Conservation (phyloP, 1,140 invertebrate species). For the Andrena cerasifolii region DNA sequence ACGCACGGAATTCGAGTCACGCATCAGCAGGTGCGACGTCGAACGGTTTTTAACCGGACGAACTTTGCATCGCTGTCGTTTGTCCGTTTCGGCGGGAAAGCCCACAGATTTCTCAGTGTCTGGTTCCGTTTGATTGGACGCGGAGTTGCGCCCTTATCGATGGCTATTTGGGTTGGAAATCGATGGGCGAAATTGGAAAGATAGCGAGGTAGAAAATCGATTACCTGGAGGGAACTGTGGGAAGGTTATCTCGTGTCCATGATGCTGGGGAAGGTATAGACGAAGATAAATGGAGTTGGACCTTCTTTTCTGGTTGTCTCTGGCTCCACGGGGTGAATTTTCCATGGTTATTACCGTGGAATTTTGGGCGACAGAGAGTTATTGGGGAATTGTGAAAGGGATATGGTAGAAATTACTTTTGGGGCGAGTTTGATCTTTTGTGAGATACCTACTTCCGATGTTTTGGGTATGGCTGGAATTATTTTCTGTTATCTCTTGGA, state of each 20-base stretch:
- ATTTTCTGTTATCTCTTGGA: too few relatives aligned
- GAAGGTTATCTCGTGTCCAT: conserved; percentile 2
- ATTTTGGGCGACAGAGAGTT: background rate
- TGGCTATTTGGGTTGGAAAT: background rate
- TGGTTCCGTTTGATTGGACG: background rate
- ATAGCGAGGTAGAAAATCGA: background rate
- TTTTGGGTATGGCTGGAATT: background rate
- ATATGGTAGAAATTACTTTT: background rate
- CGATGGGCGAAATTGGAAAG: background rate
- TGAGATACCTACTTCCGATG: background rate
- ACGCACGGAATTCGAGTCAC: conserved; percentile 49
- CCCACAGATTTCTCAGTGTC: too few relatives aligned
- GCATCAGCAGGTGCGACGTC: conserved; percentile 38
- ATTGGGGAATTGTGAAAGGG: background rate
- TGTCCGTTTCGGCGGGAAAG: too few relatives aligned
- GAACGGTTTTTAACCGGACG: conserved; percentile 30
- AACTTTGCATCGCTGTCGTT: background rate
- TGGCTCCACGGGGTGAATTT: background rate
- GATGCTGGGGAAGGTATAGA: background rate
- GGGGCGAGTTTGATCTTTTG: too few relatives aligned
- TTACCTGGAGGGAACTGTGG: background rate
- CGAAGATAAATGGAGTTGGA: conserved; percentile 2
- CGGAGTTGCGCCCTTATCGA: background rate
- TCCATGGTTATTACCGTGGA: background rate
- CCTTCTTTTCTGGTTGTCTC: conserved; percentile 1